phyloP scores from a whole-genome alignment of 2,888 invertebrate species.

The Sialis lutaria region DNA sequence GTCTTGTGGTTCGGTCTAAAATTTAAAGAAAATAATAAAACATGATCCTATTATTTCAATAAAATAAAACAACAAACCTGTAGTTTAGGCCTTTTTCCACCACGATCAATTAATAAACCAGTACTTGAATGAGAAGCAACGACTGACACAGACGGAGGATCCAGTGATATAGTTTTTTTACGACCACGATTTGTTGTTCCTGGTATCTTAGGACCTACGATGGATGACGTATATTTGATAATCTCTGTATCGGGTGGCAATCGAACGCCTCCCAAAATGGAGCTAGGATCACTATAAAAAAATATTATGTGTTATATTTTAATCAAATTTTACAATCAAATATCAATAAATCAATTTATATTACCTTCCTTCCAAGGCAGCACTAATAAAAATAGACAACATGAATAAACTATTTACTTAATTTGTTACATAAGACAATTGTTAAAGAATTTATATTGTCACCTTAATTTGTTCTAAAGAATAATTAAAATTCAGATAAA shows the following conservation, averaged over 20 bases:
- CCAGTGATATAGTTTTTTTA: slow-evolving; percentile 76
- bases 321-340: slow-evolving; percentile 1
- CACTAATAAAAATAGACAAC: slow-evolving; percentile 31
- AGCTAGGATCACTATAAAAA: slow-evolving; percentile 52
- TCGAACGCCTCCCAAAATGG: slow-evolving; percentile 66
- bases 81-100: slow-evolving; percentile 24
- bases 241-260: slow-evolving; percentile 80
- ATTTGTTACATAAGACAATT: too few relatives aligned
- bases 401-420: too few relatives aligned
- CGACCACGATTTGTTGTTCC: slow-evolving; percentile 71
- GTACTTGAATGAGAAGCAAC: slow-evolving; percentile 29
- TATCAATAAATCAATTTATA: slow-evolving; percentile 17
- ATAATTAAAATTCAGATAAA: slow-evolving; percentile 2
- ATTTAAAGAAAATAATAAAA: not conserved
- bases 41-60: not conserved
- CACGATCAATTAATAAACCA: slow-evolving; percentile 29
- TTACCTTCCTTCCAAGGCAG: slow-evolving; percentile 56
- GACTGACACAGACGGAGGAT: slow-evolving; percentile 48
- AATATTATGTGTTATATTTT: not conserved
- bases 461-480: not conserved
- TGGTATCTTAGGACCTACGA: slow-evolving; percentile 71
- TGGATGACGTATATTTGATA: slow-evolving; percentile 75
- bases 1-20: slow-evolving; percentile 6
- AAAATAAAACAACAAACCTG: slow-evolving; percentile 16
- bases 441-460: too few relatives aligned